Evolutionary conservation across 2,797 vertebrate genomes (phyloP).

Genomic region (Phataginus tetradactyla): DNA sequence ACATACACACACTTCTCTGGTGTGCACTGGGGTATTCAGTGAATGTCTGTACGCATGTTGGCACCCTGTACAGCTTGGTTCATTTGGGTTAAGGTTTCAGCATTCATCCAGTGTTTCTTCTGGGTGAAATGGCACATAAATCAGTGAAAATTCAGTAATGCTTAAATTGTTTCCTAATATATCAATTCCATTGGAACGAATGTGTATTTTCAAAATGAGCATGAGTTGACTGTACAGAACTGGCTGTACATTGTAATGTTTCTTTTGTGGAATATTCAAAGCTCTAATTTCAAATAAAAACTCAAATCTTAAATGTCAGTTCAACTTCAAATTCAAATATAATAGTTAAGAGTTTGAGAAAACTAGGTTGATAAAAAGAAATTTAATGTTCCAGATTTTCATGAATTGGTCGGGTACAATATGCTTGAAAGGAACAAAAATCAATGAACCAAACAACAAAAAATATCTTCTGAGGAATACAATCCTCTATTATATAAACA

Average conservation of each 20-base stretch:
- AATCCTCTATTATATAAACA: background rate
- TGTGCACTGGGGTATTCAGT: background rate
- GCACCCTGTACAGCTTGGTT: background rate
- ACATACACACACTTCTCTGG: background rate
- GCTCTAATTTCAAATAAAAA: constrained; percentile 13
- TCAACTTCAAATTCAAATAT: constrained; percentile 38
- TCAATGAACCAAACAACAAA: background rate
- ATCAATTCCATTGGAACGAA: background rate
- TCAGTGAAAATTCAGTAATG: background rate
- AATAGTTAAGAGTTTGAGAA: background rate
- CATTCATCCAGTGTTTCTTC: background rate
- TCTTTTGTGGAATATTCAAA: background rate
- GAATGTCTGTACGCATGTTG: background rate
- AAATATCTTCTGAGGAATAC: background rate
- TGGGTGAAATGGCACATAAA: background rate
- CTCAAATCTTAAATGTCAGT: background rate
- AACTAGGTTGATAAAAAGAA: background rate
- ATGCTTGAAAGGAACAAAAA: background rate
- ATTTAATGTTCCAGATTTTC: background rate
- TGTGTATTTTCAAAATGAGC: background rate
- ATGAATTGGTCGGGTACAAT: background rate
- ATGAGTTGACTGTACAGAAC: background rate
- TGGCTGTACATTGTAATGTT: background rate
- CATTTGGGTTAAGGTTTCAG: background rate
- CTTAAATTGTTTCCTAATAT: background rate